A percentile compares a stretch with the other conserved stretches of the same genome.
Conservation (phyloP, 2,888 invertebrate species). For the Biston betularia region DNA sequence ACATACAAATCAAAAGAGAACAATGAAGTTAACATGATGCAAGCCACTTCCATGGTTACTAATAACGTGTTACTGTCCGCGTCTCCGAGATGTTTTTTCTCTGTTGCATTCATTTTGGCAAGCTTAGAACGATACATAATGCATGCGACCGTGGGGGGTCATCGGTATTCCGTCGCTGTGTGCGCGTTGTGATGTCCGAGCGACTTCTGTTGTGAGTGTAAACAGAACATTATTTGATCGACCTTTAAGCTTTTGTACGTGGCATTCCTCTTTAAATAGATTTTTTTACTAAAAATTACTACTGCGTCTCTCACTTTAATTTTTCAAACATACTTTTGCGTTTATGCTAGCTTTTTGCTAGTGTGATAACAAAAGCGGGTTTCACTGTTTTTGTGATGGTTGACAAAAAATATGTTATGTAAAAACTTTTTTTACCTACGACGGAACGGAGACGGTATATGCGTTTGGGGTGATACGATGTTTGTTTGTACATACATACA, state of each 20-base stretch:
- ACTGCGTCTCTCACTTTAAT: too few species aligned
- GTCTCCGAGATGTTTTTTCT: conserved; percentile 70
- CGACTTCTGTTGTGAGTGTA: conserved; percentile 37
- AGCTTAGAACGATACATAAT: conserved; percentile 82
- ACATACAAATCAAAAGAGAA: too few species aligned
- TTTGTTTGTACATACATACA: too few species aligned
- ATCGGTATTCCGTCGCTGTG: conserved; percentile 76
- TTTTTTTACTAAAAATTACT: neutral
- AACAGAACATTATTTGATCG: conserved; percentile 35
- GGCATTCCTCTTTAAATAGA: neutral
- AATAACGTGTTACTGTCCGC: conserved; percentile 38
- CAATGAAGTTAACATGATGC: neutral
- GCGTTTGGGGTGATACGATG: too few species aligned
- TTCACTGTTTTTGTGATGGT: too few species aligned
- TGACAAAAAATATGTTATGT: too few species aligned
- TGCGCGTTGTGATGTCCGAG: conserved; percentile 40
- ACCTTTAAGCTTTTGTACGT: conserved; percentile 13
- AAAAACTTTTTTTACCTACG: too few species aligned
- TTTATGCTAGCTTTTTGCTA: too few species aligned
- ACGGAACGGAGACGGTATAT: too few species aligned
- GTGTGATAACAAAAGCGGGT: too few species aligned
- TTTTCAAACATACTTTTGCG: too few species aligned
- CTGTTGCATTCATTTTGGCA: conserved; percentile 80
- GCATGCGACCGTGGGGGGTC: conserved; percentile 75
- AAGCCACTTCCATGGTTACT: conserved; percentile 48